Evolutionary conservation across 2,888 invertebrate genomes (phyloP), one percentile per base, ranked within the genome.

Genomic region (Doris montereyensis): DNA sequence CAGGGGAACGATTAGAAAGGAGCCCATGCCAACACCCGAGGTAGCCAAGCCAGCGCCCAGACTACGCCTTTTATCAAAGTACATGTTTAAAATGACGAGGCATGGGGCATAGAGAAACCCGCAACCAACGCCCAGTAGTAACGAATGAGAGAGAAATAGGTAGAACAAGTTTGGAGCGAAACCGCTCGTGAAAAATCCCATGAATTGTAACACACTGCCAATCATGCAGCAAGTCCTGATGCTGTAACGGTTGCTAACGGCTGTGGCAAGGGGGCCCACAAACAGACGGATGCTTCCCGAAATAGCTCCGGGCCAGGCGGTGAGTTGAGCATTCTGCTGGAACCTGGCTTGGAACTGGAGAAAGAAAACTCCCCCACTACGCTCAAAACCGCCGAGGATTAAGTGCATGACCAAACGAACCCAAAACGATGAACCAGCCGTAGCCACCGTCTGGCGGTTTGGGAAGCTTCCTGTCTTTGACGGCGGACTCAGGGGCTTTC

Each of bases 391-490:
- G 83, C 85, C 87, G 52, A 86, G 82, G 17, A 88, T 77, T 8
- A 86, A 41, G 76, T 88, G 89, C 57, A 84, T 82, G 5, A 87
- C 30, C 60, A 81, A 81, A 52, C 87, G n/a, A 82, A 1, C 87
- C 87, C 1, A 88, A 57, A 1, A 87, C 88, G 30, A 87, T 80
- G 26, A 85, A 83, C 89, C 89, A 89, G 0, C 87, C 89, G 84
- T 86, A 89, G 0, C 88, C 88, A 0, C 87, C 87, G 79, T 88
- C 88, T 32, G 85, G 52, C n/a, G n/a, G n/a, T n/a, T n/a, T n/a
- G n/a, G n/a, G n/a, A n/a, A n/a, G n/a, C n/a, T n/a, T n/a, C n/a
- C n/a, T n/a, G n/a, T n/a, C n/a, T n/a, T n/a, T n/a, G n/a, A n/a
- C n/a, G n/a, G n/a, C n/a, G n/a, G n/a, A n/a, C n/a, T n/a, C n/a